Conservation (phyloP, 2,113 vertebrate species). For the Eleginops maclovinus region DNA sequence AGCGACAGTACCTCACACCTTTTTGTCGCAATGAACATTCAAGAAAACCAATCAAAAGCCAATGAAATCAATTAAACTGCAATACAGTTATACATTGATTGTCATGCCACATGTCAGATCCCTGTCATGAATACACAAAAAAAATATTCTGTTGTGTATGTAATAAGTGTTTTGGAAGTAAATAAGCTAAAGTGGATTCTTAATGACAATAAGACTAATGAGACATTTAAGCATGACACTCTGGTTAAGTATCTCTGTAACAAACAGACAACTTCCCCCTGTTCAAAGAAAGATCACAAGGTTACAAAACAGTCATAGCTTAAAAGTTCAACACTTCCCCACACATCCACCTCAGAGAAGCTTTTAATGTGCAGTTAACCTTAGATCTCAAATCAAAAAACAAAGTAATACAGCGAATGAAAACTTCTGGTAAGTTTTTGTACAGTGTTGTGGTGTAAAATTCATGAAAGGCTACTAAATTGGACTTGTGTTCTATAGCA, state of each 20-base stretch:
- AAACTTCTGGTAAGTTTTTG: neutral
- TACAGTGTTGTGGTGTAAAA: neutral
- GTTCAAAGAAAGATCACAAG: slow-evolving; percentile 20
- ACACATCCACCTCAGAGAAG: neutral
- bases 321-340: neutral
- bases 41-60: too few relatives aligned
- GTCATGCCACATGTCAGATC: neutral
- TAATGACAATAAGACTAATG: slow-evolving; percentile 13
- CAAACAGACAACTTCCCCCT: slow-evolving; percentile 45
- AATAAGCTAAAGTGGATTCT: neutral
- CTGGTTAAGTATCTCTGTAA: neutral
- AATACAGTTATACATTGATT: neutral
- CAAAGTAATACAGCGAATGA: neutral
- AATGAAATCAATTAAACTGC: too few relatives aligned
- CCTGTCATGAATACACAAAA: neutral
- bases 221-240: slow-evolving; percentile 3
- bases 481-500: neutral
- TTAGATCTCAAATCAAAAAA: neutral
- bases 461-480: neutral
- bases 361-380: neutral
- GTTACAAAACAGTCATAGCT: neutral
- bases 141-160: neutral
- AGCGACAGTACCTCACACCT: neutral
- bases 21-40: too few relatives aligned
- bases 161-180: too few relatives aligned